phyloP scores from a whole-genome alignment of 1,140 invertebrate genomes.

The Cotesia vestalis region DNA sequence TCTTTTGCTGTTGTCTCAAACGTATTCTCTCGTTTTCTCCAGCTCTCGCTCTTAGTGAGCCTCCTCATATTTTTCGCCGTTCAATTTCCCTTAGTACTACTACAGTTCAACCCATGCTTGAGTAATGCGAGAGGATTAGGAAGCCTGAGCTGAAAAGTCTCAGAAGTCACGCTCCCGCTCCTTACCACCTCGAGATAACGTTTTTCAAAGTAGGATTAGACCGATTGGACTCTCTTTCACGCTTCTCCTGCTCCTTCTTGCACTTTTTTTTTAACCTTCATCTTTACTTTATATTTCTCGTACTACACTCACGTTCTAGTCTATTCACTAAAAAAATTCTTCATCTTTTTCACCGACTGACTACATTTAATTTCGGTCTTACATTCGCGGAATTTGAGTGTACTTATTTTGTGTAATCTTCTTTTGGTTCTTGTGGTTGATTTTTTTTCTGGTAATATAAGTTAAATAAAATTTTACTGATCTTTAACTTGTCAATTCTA shows the following conservation, averaged over 20 bases:
- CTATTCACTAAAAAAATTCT: background rate
- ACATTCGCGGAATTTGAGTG: background rate
- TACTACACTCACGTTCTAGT: background rate
- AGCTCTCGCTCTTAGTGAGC: background rate
- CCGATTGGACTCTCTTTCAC: constrained; percentile 1
- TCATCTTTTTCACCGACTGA: constrained; percentile 10
- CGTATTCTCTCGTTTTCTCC: background rate
- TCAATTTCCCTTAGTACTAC: background rate
- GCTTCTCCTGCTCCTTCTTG: constrained; percentile 14
- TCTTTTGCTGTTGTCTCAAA: background rate
- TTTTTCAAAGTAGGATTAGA: constrained; percentile 28
- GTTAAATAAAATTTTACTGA: background rate
- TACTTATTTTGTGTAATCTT: background rate
- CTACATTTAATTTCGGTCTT: constrained; percentile 16
- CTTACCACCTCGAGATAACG: constrained; percentile 36
- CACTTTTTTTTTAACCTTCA: constrained; percentile 1
- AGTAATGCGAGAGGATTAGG: constrained; percentile 42
- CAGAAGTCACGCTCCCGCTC: constrained; percentile 22
- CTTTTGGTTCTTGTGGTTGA: background rate
- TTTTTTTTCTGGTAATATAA: background rate
- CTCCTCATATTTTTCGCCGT: background rate
- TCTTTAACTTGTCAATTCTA: background rate
- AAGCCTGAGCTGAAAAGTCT: constrained; percentile 39
- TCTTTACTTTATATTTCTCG: constrained; percentile 10
- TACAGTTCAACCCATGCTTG: constrained; percentile 30